Conservation (phyloP, 2,797 vertebrate genomes). For the Gymnothorax javanicus region DNA sequence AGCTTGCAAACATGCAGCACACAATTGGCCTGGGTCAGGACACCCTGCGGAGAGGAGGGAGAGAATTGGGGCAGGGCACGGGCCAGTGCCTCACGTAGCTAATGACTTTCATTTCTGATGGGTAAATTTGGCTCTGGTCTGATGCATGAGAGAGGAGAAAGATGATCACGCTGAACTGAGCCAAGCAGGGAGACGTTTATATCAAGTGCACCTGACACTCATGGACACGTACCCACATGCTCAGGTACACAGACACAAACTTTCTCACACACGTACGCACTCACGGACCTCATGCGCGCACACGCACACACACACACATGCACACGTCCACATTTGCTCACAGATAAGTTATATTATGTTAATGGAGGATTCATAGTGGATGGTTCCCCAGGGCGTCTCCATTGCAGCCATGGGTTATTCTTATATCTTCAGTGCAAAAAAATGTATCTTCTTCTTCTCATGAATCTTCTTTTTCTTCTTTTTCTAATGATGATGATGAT, state of each 20-base stretch:
- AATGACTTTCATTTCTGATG: not conserved
- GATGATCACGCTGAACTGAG: not conserved
- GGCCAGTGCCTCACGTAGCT: not conserved
- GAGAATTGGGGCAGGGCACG: not conserved
- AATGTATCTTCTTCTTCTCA: too few relatives aligned
- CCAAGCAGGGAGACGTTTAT: not conserved
- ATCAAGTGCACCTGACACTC: not conserved
- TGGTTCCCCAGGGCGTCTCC: too few relatives aligned
- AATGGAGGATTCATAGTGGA: too few relatives aligned
- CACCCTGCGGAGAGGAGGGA: not conserved
- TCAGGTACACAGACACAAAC: too few relatives aligned
- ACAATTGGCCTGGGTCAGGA: slow-evolving; percentile 45
- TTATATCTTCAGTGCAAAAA: too few relatives aligned
- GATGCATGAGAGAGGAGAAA: not conserved
- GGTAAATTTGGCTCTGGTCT: not conserved
- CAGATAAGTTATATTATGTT: not conserved
- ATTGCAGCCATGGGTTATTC: too few relatives aligned
- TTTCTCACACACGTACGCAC: not conserved
- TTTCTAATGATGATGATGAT: too few relatives aligned
- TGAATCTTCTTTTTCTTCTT: too few relatives aligned
- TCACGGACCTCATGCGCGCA: too few relatives aligned
- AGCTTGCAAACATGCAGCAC: slow-evolving; percentile 46
- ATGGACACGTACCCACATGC: too few relatives aligned
- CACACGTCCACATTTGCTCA: not conserved
- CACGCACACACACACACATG: too few relatives aligned